A percentile compares a stretch with the other conserved stretches of the same genome.
phyloP scores from a whole-genome alignment of 2,113 vertebrate genomes.

The Aldabrachelys gigantea region DNA sequence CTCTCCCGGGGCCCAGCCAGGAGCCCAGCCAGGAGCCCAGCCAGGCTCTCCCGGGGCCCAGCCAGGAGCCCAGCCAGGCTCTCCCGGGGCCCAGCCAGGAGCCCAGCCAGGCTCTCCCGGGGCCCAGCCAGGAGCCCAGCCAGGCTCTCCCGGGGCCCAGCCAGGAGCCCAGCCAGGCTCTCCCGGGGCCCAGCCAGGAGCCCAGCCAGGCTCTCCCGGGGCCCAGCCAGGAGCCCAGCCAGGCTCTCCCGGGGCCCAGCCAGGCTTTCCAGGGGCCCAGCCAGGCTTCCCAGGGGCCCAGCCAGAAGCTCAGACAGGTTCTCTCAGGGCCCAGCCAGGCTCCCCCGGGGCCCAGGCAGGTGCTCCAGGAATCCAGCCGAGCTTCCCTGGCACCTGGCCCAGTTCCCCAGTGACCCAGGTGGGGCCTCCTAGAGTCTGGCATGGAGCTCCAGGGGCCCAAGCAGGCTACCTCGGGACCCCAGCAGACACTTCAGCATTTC shows the following conservation, averaged over 20 bases:
- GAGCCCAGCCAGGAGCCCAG: too few relatives aligned
- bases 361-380: neutral
- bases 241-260: neutral
- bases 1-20: neutral
- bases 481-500: neutral
- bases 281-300: neutral
- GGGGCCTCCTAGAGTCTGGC: neutral
- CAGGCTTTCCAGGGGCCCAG: neutral
- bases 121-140: too few relatives aligned
- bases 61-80: too few relatives aligned
- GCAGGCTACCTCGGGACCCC: neutral
- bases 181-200: too few relatives aligned
- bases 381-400: neutral
- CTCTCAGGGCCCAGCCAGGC: neutral
- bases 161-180: fast-evolving
- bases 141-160: fast-evolving
- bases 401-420: neutral
- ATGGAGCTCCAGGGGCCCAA: neutral
- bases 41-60: neutral
- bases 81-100: too few relatives aligned
- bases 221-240: neutral
- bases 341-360: neutral
- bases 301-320: fast-evolving
- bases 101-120: fast-evolving
- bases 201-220: neutral